Percentiles rank a stretch among this genome's conserved stretches.
phyloP scores from a whole-genome alignment of 2,888 invertebrate species.

The Neoascia interrupta region DNA sequence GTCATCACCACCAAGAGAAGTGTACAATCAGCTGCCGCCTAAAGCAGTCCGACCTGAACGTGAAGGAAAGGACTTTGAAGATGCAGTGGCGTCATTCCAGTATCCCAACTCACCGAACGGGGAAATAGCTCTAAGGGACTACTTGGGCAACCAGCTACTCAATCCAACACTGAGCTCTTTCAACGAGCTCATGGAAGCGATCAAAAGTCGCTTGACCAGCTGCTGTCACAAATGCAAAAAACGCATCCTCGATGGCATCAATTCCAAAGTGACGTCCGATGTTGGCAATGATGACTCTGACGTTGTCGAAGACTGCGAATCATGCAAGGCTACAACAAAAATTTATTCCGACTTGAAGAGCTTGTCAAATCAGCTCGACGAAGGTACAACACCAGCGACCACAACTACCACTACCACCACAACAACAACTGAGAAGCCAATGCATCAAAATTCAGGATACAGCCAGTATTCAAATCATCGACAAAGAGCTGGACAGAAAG shows the following conservation, averaged over 20 bases:
- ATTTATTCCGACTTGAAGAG: conserved; percentile 1
- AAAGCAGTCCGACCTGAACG: too few relatives aligned
- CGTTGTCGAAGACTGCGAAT: conserved; percentile 15
- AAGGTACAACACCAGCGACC: background rate
- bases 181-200: conserved; percentile 55
- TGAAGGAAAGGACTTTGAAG: too few relatives aligned
- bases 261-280: background rate
- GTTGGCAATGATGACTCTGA: background rate
- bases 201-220: conserved; percentile 60
- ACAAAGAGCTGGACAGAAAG: too few relatives aligned
- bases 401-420: background rate
- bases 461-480: too few relatives aligned
- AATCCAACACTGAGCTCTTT: conserved; percentile 32
- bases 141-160: background rate
- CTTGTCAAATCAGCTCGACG: background rate
- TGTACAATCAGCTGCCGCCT: too few relatives aligned
- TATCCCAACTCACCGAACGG: too few relatives aligned
- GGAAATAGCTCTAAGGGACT: too few relatives aligned
- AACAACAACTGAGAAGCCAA: too few relatives aligned
- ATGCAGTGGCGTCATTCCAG: too few relatives aligned
- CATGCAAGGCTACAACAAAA: conserved; percentile 15
- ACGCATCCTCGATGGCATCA: conserved; percentile 45
- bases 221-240: conserved; percentile 71
- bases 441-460: too few relatives aligned
- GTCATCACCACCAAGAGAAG: too few relatives aligned